phyloP scores from a whole-genome alignment of 2,888 invertebrate genomes.

The Volucella zonaria region DNA sequence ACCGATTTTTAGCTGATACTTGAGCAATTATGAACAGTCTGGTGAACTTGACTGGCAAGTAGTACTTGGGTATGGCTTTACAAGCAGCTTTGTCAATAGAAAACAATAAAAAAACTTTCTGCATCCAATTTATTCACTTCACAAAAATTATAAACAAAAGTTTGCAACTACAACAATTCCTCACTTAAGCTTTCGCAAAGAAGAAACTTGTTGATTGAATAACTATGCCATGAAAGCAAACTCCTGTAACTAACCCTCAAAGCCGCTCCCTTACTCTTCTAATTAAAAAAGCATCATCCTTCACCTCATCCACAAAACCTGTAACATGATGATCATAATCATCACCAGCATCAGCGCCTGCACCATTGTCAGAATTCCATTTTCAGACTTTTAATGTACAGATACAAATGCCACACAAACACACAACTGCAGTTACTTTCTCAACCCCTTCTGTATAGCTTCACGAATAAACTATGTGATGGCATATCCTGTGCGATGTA shows the following conservation, averaged over 20 bases:
- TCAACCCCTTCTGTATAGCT: neutral
- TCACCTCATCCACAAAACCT: conserved; percentile 37
- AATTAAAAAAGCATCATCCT: conserved; percentile 47
- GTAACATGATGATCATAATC: conserved; percentile 14
- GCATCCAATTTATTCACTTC: too few species aligned
- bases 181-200: too few species aligned
- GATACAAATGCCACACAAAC: too few species aligned
- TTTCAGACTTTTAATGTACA: conserved; percentile 59
- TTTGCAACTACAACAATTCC: too few species aligned
- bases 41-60: too few species aligned
- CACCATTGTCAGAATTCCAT: conserved; percentile 55
- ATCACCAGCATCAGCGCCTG: conserved; percentile 40
- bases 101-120: too few species aligned
- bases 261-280: neutral
- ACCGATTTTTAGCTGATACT: too few species aligned
- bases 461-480: neutral
- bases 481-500: conserved; percentile 34
- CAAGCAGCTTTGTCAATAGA: too few species aligned
- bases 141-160: too few species aligned
- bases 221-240: neutral
- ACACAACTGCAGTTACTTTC: conserved; percentile 14
- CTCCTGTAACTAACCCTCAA: conserved; percentile 7
- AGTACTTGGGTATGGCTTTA: too few species aligned
- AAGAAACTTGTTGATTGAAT: neutral
- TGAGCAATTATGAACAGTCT: too few species aligned